A percentile compares a stretch with the other conserved stretches of the same genome.
phyloP scores from a whole-genome alignment of 2,888 invertebrate genomes.

The Drosophila falleni region DNA sequence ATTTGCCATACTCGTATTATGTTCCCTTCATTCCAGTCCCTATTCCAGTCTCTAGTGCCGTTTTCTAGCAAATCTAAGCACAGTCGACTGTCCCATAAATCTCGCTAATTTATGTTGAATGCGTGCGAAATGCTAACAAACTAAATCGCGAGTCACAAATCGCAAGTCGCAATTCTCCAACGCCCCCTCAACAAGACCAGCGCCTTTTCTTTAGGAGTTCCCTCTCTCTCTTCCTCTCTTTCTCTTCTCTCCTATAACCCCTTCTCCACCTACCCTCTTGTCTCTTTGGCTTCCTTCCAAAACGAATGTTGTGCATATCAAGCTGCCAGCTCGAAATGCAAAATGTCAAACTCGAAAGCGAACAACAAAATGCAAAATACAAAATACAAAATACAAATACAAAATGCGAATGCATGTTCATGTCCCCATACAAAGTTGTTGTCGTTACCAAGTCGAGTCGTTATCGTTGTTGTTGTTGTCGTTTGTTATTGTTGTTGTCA shows the following conservation, averaged over 20 bases:
- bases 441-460: conserved; percentile 25
- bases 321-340: conserved; percentile 36
- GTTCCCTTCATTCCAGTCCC: neutral
- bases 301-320: conserved; percentile 71
- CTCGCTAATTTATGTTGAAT: conserved; percentile 74
- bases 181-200: conserved; percentile 15
- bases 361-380: conserved; percentile 23
- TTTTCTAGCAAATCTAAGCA: conserved; percentile 71
- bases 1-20: conserved; percentile 54
- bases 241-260: conserved; percentile 9
- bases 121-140: conserved; percentile 78
- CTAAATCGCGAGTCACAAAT: conserved; percentile 48
- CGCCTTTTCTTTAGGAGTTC: conserved; percentile 6
- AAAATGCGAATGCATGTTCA: conserved; percentile 41
- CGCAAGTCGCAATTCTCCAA: conserved; percentile 11
- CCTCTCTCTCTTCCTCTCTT: no score
- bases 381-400: conserved; percentile 21
- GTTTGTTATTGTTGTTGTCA: conserved; percentile 40
- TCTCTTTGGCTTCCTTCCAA: conserved; percentile 29
- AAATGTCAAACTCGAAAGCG: conserved; percentile 32
- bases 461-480: conserved; percentile 30
- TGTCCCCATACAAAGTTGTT: conserved; percentile 31
- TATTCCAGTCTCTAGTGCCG: conserved; percentile 19
- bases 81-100: conserved; percentile 68
- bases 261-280: neutral